Base-by-base conservation (phyloP, 37 sponge, comb jelly and placozoan species). In the Ianthella basta region DNA sequence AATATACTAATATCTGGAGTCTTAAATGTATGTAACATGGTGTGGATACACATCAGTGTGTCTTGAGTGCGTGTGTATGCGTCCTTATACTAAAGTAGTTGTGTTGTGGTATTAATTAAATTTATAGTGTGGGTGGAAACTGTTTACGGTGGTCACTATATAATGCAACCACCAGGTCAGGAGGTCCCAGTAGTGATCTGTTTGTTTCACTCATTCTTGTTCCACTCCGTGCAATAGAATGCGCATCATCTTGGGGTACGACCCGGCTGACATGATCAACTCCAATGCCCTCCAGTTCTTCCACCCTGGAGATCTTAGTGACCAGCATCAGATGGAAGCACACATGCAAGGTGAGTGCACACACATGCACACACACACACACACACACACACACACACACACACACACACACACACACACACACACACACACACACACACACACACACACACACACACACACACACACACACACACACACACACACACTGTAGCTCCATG, bases 201-300 rank as follows among this genome's bases (percentile, higher is more conserved):
- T n/a, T n/a, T n/a, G n/a, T n/a, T n/a, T n/a, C n/a, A n/a, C n/a
- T n/a, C n/a, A n/a, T n/a, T n/a, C n/a, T n/a, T 56, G 16, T 18
- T 73, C 37, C 23, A 55, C 56, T 41, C 21, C 33, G 41, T 5
- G 4, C 3, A 37, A 14, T 64, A 92, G 93, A 44, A 93, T 93
- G 57, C 63, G 87, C 14, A 85, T 89, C 87, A 87, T 93, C 53
- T 40, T 93, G 21, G 93, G 93, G 12, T 93, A 89, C 41, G 93
- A 93, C 80, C 93, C 93, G 25, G 80, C 93, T 4, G 93, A 93
- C 24, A 89, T 93, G 90, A 44, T 87, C 16, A 89, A 87, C 1
- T 50, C 82, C 21, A 89, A 89, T 27, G 93, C 87, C 37, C 89
- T 88, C 39, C 80, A 87, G 29, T 93, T 88, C 79, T 89, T 93